Evolutionary conservation across 2,797 vertebrate species (phyloP).

Genomic region (Rhinella marina): DNA sequence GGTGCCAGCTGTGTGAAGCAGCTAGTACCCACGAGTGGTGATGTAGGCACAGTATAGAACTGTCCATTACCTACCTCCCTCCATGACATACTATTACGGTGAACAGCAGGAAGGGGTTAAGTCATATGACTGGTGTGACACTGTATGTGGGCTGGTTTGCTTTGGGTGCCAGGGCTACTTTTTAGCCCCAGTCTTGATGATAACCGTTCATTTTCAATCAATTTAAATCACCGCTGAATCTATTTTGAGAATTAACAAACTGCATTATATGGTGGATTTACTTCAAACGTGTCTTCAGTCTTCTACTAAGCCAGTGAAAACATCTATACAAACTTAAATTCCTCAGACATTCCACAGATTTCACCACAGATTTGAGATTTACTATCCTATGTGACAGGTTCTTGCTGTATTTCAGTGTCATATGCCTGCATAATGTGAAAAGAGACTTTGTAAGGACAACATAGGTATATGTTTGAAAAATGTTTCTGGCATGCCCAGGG

Average conservation of each 20-base stretch:
- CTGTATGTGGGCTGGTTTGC: too few species aligned
- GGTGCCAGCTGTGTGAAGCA: too few species aligned
- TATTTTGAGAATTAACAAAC: neutral
- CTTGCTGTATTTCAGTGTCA: neutral
- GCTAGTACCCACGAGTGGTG: too few species aligned
- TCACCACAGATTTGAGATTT: neutral
- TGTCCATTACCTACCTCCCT: too few species aligned
- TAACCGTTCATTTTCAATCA: too few species aligned
- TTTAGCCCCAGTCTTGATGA: too few species aligned
- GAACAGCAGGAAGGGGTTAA: too few species aligned
- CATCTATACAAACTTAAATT: neutral
- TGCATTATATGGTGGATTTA: neutral
- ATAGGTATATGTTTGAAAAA: neutral
- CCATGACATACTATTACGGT: too few species aligned
- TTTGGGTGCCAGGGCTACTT: too few species aligned
- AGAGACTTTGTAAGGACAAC: neutral
- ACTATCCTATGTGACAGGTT: neutral
- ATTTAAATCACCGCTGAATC: neutral
- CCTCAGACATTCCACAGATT: neutral
- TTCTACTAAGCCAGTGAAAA: neutral
- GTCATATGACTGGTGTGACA: too few species aligned
- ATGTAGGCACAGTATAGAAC: too few species aligned
- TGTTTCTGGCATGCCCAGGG: neutral
- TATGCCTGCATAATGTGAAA: constrained; percentile 1
- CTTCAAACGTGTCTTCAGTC: neutral